Evolutionary conservation across 2,888 invertebrate species (phyloP), one percentile per base, ranked within the genome.

Genomic region (Aspidiotus rigidus): DNA sequence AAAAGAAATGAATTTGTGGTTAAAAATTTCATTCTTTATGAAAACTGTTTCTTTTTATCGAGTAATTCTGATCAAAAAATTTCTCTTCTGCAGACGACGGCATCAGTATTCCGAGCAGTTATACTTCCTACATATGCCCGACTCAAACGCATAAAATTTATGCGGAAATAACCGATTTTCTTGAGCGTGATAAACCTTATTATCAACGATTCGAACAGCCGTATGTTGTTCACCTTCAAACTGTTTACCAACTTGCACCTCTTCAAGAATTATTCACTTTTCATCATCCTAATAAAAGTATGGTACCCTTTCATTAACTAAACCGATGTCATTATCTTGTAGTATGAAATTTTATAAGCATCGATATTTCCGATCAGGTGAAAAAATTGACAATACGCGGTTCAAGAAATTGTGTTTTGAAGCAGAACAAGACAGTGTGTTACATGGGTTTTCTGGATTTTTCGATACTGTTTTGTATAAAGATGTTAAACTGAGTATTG

Each of bases 361-460:
- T 28, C 28, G 28, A 28, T 16, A n/a, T 57, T 17, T 10, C 10
- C 17, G 1, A 53, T n/a, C 40, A 67, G 67, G 56, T 28, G 57
- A 13, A 1, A 56, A 39, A 7, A 67, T 67, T 13, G 67, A 67
- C 15, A 67, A 67, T 15, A 67, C 67, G 11, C 40, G 67, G 10
- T 67, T 15, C 28, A 60, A 67, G 28, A 67, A 67, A 17, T 49
- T 57, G 11, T 16, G 28, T 60, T 97, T 94, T 80, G 78, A 81
- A 15, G 86, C 86, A 1, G 77, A 82, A 42, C 85, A 88, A 74
- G 88, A 93, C 76, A 86, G 88, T 76, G 85, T 94, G 1, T 80
- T 97, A 74, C 94, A 95, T 76, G 99, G 97, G 3, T 92, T 99
- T 79, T 91, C 90, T 40, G 99, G 99, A 7, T 99, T 93, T 78